Evolutionary conservation across 2,888 invertebrate genomes (phyloP), one percentile per base, ranked within the genome.

Genomic region (Tetragonisca angustula): DNA sequence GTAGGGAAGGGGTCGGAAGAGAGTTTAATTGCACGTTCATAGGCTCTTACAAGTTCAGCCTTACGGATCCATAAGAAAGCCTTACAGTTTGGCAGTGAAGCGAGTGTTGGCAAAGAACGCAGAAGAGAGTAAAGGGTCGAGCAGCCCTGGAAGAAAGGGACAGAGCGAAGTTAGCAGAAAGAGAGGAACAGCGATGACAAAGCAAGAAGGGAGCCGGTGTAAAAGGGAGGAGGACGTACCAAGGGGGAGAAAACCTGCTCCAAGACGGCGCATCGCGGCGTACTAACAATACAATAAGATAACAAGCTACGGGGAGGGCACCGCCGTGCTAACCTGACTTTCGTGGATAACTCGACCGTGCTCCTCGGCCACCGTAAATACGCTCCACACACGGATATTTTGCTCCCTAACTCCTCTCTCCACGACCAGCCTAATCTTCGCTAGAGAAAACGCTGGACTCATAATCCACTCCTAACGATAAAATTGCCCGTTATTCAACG

Each of bases 201-300:
- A 85, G 88, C 85, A 81, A 79, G 88, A 83, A 76, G 76, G 80
- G 76, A 65, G 68, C 61, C 71, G 72, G 80, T 68, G 86, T 36
- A 72, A 82, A 81, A 68, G 83, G 84, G 84, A 74, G 76, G 79
- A 81, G 69, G 74, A 76, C 75, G 79, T 56, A 59, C 52, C 65
- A 69, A 62, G 77, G 69, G 75, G 74, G 77, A 83, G 79, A 79
- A 86, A 91, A 91, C 89, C 86, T 90, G 91, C 89, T 91, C 86
- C 84, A 91, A 90, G 91, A 91, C 91, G 89, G 84, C 86, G 79
- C 86, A 85, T 79, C 85, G 80, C 87, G 76, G 85, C 88, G 87
- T 90, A 89, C 90, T 90, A 92, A 93, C 92, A 92, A 92, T 93
- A 91, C 92, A 90, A 90, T 91, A 91, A 93, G 92, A 93, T 93